Percentiles rank a stretch among this genome's conserved stretches.
Evolutionary conservation across 2,113 vertebrate genomes (phyloP).

Genomic region (Cairina moschata): DNA sequence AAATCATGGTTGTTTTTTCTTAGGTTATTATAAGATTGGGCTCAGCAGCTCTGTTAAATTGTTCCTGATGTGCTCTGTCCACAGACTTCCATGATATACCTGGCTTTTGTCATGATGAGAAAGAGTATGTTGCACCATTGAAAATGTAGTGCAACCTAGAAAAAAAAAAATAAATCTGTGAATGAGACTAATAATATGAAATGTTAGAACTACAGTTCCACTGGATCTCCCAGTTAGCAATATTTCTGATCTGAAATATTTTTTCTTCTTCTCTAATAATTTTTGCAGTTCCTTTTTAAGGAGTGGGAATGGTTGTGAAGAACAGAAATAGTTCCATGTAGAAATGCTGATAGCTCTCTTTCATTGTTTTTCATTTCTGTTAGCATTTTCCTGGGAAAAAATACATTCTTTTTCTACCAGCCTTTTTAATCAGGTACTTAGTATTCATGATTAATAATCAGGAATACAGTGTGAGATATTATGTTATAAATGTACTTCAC

Average conservation of each 20-base stretch:
- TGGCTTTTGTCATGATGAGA: neutral
- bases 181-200: neutral
- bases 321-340: neutral
- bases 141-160: neutral
- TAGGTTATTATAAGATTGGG: neutral
- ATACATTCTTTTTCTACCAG: neutral
- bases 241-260: neutral
- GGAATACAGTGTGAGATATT: neutral
- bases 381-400: neutral
- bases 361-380: neutral
- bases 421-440: neutral
- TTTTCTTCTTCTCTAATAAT: neutral
- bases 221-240: neutral
- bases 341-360: neutral
- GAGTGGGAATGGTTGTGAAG: neutral
- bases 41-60: neutral
- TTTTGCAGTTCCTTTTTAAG: neutral
- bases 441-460: neutral
- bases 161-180: neutral
- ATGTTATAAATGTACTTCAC: neutral
- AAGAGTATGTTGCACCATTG: neutral
- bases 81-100: neutral
- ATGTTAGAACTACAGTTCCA: neutral
- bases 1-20: neutral
- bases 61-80: neutral